Evolutionary conservation across 2,113 vertebrate species (phyloP).

Genomic region (Ranitomeya imitator): DNA sequence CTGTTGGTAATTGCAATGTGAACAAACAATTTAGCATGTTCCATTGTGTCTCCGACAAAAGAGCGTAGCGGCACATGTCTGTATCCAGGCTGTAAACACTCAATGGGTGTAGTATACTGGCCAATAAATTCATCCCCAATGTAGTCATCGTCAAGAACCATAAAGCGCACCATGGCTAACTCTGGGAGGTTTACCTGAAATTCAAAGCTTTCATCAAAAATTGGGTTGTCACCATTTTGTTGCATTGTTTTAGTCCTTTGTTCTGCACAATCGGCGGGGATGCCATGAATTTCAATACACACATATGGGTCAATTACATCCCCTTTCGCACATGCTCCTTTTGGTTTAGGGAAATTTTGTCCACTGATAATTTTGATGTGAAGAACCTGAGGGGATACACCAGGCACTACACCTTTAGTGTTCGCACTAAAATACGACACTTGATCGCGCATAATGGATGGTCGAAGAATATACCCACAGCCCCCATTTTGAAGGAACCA

Average conservation of each 20-base stretch:
- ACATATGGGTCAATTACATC: slow-evolving; percentile 98
- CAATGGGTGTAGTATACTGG: slow-evolving; percentile 90
- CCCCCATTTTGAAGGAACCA: slow-evolving; percentile 93
- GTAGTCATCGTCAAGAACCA: slow-evolving; percentile 95
- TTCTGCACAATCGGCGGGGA: slow-evolving; percentile 92
- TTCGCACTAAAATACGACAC: slow-evolving; percentile 97
- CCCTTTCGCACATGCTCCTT: slow-evolving; percentile 94
- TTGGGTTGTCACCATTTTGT: slow-evolving; percentile 93
- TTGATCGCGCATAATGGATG: slow-evolving; percentile 91
- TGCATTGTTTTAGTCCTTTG: slow-evolving; percentile 94
- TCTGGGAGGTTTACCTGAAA: slow-evolving; percentile 96
- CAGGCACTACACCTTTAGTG: slow-evolving; percentile 91
- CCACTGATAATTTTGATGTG: slow-evolving; percentile 97
- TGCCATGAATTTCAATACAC: slow-evolving; percentile 93
- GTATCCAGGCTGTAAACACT: slow-evolving; percentile 94
- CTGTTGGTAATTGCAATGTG: slow-evolving; percentile 93
- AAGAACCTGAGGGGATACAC: slow-evolving; percentile 89
- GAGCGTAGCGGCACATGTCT: slow-evolving; percentile 90
- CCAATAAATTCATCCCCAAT: slow-evolving; percentile 99
- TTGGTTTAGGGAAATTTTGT: slow-evolving; percentile 95
- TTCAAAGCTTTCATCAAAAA: slow-evolving; percentile 97
- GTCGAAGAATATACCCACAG: slow-evolving; percentile 91
- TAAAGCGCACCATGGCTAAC: slow-evolving; percentile 92
- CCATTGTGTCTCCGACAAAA: slow-evolving; percentile 86
- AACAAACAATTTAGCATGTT: slow-evolving; percentile 90